These are phyloP conservation scores for Diadophis punctatus DNA, from an alignment of 2,113 vertebrate genomes.

Conservation along the genomic window DNA sequence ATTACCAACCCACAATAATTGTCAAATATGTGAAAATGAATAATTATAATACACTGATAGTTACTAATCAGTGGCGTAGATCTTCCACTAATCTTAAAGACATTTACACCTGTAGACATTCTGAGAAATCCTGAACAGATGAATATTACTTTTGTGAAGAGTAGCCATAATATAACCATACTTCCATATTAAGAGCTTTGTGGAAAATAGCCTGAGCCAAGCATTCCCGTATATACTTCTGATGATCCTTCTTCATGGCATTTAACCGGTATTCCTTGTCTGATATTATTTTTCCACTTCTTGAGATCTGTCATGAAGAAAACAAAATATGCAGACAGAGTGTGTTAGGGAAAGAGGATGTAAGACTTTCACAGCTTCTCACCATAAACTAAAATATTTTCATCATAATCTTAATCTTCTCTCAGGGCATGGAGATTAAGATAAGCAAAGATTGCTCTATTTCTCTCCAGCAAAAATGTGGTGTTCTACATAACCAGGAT, in stretches of 20 bases:
- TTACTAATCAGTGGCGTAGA: background rate
- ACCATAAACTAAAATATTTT: background rate
- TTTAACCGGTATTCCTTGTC: constrained; percentile 87
- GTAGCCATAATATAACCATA: constrained; percentile 44
- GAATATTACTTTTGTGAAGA: background rate
- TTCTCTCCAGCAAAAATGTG: background rate
- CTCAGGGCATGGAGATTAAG: background rate
- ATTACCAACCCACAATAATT: background rate
- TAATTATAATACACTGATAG: background rate
- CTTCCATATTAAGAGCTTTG: constrained; percentile 89
- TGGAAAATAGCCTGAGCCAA: constrained; percentile 83
- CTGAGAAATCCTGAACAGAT: background rate
- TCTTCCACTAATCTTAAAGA: background rate
- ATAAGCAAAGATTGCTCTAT: background rate
- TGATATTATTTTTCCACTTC: constrained; percentile 86
- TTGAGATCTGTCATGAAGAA: constrained; percentile 77
- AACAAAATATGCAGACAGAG: background rate
- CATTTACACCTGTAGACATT: background rate
- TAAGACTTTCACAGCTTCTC: background rate
- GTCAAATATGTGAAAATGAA: background rate
- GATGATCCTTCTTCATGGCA: constrained; percentile 77
- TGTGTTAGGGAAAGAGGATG: background rate
- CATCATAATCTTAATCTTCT: background rate
- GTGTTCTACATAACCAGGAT: background rate
- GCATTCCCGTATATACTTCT: constrained; percentile 76